Evolutionary conservation across 1,140 invertebrate species (phyloP).

Genomic region (Gonatopus flavifemur): DNA sequence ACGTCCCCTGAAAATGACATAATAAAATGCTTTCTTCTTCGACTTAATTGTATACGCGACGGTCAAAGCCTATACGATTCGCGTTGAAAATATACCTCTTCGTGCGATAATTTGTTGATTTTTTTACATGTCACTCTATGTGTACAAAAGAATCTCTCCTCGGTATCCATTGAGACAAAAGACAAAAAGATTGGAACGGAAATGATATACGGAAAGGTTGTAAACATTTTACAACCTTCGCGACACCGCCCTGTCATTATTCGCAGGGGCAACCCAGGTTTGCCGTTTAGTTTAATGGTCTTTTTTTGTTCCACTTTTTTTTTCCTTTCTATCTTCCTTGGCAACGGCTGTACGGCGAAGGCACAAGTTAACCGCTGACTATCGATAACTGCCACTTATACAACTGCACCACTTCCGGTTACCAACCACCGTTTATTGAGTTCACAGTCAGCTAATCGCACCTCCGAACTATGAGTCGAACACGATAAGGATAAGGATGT

Average conservation of each 20-base stretch:
- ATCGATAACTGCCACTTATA: constrained; percentile 50
- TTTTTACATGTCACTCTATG: too few relatives aligned
- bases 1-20: too few relatives aligned
- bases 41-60: too few relatives aligned
- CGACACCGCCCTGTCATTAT: constrained; percentile 32
- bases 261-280: constrained; percentile 23
- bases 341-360: constrained; percentile 14
- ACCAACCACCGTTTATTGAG: constrained; percentile 44
- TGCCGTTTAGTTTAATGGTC: neutral
- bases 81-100: too few relatives aligned
- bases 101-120: too few relatives aligned
- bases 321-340: neutral
- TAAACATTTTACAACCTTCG: constrained; percentile 41
- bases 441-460: constrained; percentile 40
- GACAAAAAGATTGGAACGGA: constrained; percentile 3
- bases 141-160: too few relatives aligned
- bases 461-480: neutral
- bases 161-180: too few relatives aligned
- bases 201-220: constrained; percentile 25
- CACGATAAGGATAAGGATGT: too few relatives aligned
- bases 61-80: too few relatives aligned
- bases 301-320: constrained; percentile 13
- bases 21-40: too few relatives aligned
- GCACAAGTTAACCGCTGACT: constrained; percentile 36
- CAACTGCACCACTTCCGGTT: constrained; percentile 50